Conservation (phyloP, 2,113 vertebrate genomes). For the Zosterops japonicus region DNA sequence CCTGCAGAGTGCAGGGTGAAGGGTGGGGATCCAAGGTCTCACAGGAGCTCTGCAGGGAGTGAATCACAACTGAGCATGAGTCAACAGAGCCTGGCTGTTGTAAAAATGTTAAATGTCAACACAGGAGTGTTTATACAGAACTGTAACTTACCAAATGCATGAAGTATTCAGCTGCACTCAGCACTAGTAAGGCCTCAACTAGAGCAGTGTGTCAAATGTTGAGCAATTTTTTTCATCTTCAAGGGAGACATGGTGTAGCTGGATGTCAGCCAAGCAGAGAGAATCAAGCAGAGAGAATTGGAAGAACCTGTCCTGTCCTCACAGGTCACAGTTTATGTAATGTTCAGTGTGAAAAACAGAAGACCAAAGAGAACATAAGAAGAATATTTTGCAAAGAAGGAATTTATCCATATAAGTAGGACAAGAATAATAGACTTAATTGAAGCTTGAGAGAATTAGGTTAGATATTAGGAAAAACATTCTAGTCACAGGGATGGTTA, state of each 20-base stretch:
- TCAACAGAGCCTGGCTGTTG: constrained; percentile 5
- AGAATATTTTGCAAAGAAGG: neutral
- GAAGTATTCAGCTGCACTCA: neutral
- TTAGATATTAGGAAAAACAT: neutral
- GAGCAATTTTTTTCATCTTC: neutral
- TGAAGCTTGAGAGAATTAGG: neutral
- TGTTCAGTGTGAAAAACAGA: neutral
- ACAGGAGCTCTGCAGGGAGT: neutral
- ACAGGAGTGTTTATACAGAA: neutral
- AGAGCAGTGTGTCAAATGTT: neutral
- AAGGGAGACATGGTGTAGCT: neutral
- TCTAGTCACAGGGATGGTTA: neutral
- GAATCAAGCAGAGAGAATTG: neutral
- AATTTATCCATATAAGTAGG: neutral
- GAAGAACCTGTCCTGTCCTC: neutral
- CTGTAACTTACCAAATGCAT: neutral
- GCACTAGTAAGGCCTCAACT: neutral
- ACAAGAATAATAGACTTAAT: constrained; percentile 4
- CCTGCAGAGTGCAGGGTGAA: neutral
- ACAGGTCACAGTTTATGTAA: neutral
- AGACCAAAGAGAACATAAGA: neutral
- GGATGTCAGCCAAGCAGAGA: neutral
- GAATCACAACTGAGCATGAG: neutral
- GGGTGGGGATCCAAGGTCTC: neutral
- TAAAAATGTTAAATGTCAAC: constrained; percentile 16